Conservation (phyloP, 2,113 vertebrate species). For the Pygoscelis antarcticus region DNA sequence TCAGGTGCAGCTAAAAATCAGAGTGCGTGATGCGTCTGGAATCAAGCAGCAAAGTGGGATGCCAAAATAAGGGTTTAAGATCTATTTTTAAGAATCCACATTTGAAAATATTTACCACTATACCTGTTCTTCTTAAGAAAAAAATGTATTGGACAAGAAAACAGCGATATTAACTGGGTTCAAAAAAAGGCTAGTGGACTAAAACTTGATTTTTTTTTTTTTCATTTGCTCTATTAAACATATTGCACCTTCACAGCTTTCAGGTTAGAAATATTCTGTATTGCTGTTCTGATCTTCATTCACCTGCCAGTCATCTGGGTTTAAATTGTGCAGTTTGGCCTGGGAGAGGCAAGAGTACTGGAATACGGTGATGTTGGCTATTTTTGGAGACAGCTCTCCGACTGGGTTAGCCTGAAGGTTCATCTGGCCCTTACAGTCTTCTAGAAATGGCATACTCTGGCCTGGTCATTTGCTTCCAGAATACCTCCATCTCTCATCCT, state of each 20-base stretch:
- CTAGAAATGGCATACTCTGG: neutral
- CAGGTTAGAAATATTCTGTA: neutral
- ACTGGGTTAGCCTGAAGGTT: neutral
- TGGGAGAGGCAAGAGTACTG: neutral
- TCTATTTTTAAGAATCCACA: neutral
- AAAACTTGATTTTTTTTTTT: neutral
- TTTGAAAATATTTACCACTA: neutral
- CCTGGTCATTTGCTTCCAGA: neutral
- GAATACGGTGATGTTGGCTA: neutral
- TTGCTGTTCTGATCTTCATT: neutral
- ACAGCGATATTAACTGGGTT: neutral
- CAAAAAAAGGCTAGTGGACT: neutral
- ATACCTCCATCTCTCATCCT: neutral
- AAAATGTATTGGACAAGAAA: neutral
- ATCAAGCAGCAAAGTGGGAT: neutral
- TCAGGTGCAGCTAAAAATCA: neutral
- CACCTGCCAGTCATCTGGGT: neutral
- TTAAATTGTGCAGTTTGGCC: neutral
- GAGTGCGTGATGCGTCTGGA: neutral
- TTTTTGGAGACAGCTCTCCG: neutral
- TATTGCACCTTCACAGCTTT: neutral
- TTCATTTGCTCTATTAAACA: neutral
- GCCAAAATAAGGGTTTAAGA: neutral
- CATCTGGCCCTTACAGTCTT: neutral
- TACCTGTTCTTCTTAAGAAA: neutral